Percentiles rank a stretch among this genome's conserved stretches.
phyloP scores from a whole-genome alignment of 2,113 vertebrate species.

The Vireo altiloquus region DNA sequence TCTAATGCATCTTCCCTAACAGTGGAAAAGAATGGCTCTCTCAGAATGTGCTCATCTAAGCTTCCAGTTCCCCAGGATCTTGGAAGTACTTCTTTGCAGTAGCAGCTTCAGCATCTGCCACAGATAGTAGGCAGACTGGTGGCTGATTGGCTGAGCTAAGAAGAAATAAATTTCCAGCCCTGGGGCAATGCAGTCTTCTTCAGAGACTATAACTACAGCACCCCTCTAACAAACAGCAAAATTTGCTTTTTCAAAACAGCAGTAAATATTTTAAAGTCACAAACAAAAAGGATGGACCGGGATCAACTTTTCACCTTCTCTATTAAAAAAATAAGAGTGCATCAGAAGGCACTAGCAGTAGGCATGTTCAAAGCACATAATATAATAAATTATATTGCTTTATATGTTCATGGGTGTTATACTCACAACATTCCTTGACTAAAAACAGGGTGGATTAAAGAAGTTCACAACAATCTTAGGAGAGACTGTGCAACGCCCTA shows the following conservation, averaged over 20 bases:
- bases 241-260: neutral
- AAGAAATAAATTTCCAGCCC: slow-evolving; percentile 23
- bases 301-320: neutral
- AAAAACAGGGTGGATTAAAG: neutral
- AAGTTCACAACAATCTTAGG: neutral
- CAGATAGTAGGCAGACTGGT: slow-evolving; percentile 18
- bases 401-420: neutral
- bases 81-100: slow-evolving; percentile 45
- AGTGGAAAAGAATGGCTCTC: slow-evolving; percentile 44
- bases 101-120: slow-evolving; percentile 52
- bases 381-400: neutral
- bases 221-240: neutral
- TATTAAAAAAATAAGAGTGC: neutral
- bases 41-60: slow-evolving; percentile 46
- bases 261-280: neutral
- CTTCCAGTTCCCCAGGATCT: slow-evolving; percentile 57
- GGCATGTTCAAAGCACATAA: neutral
- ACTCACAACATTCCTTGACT: neutral
- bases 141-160: neutral
- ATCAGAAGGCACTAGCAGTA: neutral
- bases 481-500: neutral
- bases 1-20: slow-evolving; percentile 24
- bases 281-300: neutral
- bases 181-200: neutral
- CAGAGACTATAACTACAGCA: neutral